phyloP scores from a whole-genome alignment of 2,797 vertebrate species.

The Choloepus didactylus region DNA sequence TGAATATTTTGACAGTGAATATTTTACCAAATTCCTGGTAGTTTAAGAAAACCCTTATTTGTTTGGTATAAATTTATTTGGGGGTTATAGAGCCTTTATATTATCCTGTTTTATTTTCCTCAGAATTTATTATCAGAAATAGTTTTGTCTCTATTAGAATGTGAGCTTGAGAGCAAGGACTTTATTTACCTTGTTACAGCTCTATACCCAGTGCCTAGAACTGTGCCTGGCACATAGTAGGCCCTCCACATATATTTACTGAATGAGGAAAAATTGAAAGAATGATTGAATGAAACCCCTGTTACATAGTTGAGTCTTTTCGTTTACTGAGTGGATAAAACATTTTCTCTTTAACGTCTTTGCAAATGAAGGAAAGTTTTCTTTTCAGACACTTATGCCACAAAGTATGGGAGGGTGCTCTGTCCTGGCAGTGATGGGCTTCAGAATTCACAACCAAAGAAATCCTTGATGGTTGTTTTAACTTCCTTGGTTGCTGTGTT shows the following conservation, averaged over 20 bases:
- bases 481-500: too few species aligned
- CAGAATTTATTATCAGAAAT: constrained; percentile 26
- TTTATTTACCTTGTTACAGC: background rate
- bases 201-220: background rate
- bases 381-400: background rate
- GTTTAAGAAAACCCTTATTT: background rate
- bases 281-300: background rate
- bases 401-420: background rate
- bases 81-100: constrained; percentile 24
- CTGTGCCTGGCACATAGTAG: background rate
- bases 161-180: background rate
- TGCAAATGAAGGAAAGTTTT: constrained; percentile 22
- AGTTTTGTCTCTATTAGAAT: background rate
- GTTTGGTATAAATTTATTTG: constrained; percentile 12
- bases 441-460: constrained; percentile 8
- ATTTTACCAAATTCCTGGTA: constrained; percentile 29
- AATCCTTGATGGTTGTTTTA: background rate
- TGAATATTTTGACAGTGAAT: constrained; percentile 28
- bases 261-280: constrained; percentile 10
- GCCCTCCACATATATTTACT: background rate
- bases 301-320: background rate
- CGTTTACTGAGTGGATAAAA: background rate
- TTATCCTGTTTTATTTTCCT: background rate
- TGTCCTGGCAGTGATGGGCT: background rate
- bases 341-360: constrained; percentile 58